Evolutionary conservation across 2,888 invertebrate genomes (phyloP).

Genomic region (Machimus atricapillus): DNA sequence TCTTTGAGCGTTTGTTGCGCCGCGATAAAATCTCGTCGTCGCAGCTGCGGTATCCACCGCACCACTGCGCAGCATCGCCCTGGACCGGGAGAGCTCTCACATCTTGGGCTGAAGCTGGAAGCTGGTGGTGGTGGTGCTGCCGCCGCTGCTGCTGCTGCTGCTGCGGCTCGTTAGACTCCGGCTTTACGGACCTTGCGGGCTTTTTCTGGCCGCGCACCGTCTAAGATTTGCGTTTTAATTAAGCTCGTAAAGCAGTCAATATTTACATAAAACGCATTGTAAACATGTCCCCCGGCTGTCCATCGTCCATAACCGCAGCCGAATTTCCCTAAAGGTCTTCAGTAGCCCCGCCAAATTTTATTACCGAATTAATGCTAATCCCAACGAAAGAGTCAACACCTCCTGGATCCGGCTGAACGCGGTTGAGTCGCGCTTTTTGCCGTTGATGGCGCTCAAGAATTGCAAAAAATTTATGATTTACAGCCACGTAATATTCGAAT

Average conservation of each 20-base stretch:
- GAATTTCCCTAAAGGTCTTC: not conserved
- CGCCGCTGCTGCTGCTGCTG: too few species aligned
- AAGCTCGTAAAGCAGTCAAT: not conserved
- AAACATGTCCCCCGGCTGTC: not conserved
- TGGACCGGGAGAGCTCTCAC: not conserved
- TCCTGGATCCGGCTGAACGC: slow-evolving; percentile 13
- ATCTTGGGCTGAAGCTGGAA: not conserved
- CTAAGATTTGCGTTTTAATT: not conserved
- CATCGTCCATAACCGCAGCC: not conserved
- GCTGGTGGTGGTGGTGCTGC: too few species aligned
- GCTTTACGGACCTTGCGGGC: not conserved
- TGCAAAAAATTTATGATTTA: slow-evolving; percentile 26
- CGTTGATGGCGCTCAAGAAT: not conserved
- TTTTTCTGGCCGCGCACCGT: not conserved
- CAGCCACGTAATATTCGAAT: not conserved
- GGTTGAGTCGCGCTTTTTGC: not conserved
- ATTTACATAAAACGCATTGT: slow-evolving; percentile 2
- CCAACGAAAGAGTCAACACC: not conserved
- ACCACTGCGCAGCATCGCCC: not conserved
- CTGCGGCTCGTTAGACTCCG: not conserved
- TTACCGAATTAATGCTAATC: not conserved
- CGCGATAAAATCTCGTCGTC: not conserved
- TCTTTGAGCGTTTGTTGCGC: not conserved
- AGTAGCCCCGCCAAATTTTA: not conserved
- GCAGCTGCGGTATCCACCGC: not conserved